Evolutionary conservation across 2,797 vertebrate genomes (phyloP), one percentile per base, ranked within the genome.

Genomic region (Sebastes itinus): DNA sequence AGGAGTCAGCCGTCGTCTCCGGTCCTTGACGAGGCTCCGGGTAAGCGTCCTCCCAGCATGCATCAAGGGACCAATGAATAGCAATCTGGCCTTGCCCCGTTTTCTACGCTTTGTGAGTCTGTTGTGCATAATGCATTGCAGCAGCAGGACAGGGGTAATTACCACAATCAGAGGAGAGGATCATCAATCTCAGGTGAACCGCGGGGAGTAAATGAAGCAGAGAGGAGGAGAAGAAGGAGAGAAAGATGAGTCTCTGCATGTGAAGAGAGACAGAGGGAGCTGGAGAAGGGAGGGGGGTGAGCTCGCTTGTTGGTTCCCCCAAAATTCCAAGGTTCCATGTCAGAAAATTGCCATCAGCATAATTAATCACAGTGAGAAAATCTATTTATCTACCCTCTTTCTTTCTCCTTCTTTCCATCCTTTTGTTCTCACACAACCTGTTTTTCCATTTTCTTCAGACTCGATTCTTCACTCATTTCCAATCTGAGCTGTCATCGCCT

Each of bases 171-270:
- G 92, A 95, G 93, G 93, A 94, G 88, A 89, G 94, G 84, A 90
- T 87, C 94, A 96, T 97, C 95, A 95, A 95, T 97, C 95, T 96
- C 94, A 94, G 90, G 94, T 96, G 94, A 97, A 94, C 96, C 90
- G 78, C 79, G n/a, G 95, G 95, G 94, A 96, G 95, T 94, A 95
- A 96, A 96, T 94, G 95, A 96, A 95, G 94, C 96, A 94, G 93
- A 95, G 92, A 95, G 90, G 80, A 90, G 49, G 49, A n/a, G 76
- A 56, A 72, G 66, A 64, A 69, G 38, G 76, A 77, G 78, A 73
- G 81, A 77, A 33, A 54, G 67, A 85, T 64, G 77, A 83, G 49
- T 56, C 72, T 69, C 62, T 76, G 58, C 64, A 35, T 69, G 80
- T 64, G 60, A 42, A 54, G 49, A 69, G 30, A 77, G 63, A 67